Evolutionary conservation across 2,888 invertebrate species (phyloP).

Genomic region (Diaperis boleti): DNA sequence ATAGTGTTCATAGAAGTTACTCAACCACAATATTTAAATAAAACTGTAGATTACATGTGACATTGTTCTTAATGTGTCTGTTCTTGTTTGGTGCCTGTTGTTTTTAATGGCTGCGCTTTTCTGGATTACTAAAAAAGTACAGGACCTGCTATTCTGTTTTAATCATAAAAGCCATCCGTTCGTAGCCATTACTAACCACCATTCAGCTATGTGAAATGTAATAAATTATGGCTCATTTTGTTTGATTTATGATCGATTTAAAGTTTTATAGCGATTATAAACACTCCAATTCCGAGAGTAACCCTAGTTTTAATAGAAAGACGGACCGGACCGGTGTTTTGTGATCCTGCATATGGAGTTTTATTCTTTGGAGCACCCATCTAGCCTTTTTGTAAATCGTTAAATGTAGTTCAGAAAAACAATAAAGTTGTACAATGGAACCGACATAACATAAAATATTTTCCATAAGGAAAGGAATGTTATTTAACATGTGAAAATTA

Average conservation of each 20-base stretch:
- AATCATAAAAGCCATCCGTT: conserved; percentile 40
- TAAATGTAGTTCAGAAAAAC: no score
- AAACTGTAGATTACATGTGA: conserved; percentile 25
- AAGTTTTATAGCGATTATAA: conserved; percentile 51
- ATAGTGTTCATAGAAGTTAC: conserved; percentile 23
- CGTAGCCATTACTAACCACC: conserved; percentile 37
- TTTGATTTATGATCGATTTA: conserved; percentile 52
- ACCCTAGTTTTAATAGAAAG: conserved; percentile 14
- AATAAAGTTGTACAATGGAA: no score
- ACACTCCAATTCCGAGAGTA: conserved; percentile 38
- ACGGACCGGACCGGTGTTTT: not conserved
- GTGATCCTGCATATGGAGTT: not conserved
- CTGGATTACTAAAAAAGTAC: not conserved
- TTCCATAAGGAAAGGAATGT: no score
- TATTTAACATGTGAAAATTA: no score
- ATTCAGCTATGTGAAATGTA: conserved; percentile 45
- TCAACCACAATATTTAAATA: conserved; percentile 30
- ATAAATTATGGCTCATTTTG: conserved; percentile 52
- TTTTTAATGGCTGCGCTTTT: conserved; percentile 23
- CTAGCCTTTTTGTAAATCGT: no score
- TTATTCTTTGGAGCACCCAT: not conserved
- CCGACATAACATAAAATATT: no score
- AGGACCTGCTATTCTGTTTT: conserved; percentile 20
- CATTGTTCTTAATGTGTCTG: conserved; percentile 3
- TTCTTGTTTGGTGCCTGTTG: conserved; percentile 35